phyloP scores from a whole-genome alignment of 2,888 invertebrate species.

The Buathra laborator region DNA sequence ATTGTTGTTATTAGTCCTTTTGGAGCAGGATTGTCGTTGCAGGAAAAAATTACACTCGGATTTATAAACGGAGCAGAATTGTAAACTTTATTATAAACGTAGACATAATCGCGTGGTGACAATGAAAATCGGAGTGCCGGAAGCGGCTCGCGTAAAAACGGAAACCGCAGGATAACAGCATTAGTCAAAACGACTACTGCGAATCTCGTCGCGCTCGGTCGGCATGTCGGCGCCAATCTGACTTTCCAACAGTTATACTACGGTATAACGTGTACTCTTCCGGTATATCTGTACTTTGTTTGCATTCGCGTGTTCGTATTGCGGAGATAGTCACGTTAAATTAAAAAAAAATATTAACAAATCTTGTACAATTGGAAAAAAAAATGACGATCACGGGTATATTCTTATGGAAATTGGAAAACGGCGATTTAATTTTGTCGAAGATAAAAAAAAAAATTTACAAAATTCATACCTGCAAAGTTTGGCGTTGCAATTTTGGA shows the following conservation, averaged over 20 bases:
- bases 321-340: no score
- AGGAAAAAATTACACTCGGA: constrained; percentile 17
- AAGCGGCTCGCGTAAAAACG: constrained; percentile 15
- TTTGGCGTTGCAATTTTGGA: constrained; percentile 25
- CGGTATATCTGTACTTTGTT: no score
- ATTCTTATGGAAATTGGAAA: no score
- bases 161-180: constrained; percentile 17
- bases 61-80: constrained; percentile 17
- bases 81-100: constrained; percentile 15
- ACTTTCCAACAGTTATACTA: no score
- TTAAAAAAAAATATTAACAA: no score
- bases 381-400: no score
- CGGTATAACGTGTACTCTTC: no score
- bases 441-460: constrained; percentile 11
- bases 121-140: constrained; percentile 17
- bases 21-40: no score
- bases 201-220: constrained; percentile 18
- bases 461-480: constrained; percentile 21
- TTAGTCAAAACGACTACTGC: constrained; percentile 17
- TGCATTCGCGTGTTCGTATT: no score
- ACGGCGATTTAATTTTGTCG: constrained; percentile 23
- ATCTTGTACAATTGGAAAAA: no score
- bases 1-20: no score
- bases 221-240: no score
- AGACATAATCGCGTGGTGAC: constrained; percentile 17